Percentiles rank a stretch among this genome's conserved stretches.
These are phyloP conservation scores for Metridium senile DNA, from an alignment of 92 coral and sea anemone genomes.

Conservation along the genomic window DNA sequence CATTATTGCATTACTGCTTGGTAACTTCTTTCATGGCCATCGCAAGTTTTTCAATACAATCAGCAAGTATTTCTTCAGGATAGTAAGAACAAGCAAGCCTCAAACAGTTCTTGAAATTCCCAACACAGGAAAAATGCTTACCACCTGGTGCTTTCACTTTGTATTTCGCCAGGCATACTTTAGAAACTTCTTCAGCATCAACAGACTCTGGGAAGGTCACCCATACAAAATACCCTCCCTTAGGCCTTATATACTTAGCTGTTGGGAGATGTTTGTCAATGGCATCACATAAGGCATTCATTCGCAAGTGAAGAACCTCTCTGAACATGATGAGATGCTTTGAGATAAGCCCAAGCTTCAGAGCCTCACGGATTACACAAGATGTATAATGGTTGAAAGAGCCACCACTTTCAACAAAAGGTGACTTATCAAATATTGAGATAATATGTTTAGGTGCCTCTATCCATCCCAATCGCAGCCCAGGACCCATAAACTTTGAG, in stretches of 20 bases:
- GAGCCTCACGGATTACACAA: conserved; percentile 75
- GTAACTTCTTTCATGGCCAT: conserved; percentile 60
- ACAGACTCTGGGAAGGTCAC: conserved; percentile 61
- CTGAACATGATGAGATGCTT: conserved; percentile 51
- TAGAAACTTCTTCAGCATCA: conserved; percentile 56
- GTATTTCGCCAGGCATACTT: conserved; percentile 63
- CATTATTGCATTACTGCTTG: background rate
- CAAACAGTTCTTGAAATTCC: conserved; percentile 75
- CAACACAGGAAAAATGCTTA: conserved; percentile 61
- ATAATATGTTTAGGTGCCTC: conserved; percentile 72
- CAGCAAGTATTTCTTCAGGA: conserved; percentile 51
- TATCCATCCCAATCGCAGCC: conserved; percentile 92
- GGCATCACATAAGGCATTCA: conserved; percentile 78
- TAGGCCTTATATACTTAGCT: conserved; percentile 65
- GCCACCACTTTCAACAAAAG: conserved; percentile 74
- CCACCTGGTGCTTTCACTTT: conserved; percentile 69
- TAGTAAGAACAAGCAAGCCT: conserved; percentile 70
- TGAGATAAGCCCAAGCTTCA: conserved; percentile 71
- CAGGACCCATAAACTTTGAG: conserved; percentile 87
- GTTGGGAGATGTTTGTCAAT: conserved; percentile 72
- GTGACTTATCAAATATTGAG: conserved; percentile 33
- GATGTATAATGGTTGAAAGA: conserved; percentile 89
- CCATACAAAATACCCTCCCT: conserved; percentile 94
- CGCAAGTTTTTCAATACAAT: conserved; percentile 61
- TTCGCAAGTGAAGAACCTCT: conserved; percentile 53